phyloP scores from a whole-genome alignment of 1,140 invertebrate genomes.

The Camponotus vicinus region DNA sequence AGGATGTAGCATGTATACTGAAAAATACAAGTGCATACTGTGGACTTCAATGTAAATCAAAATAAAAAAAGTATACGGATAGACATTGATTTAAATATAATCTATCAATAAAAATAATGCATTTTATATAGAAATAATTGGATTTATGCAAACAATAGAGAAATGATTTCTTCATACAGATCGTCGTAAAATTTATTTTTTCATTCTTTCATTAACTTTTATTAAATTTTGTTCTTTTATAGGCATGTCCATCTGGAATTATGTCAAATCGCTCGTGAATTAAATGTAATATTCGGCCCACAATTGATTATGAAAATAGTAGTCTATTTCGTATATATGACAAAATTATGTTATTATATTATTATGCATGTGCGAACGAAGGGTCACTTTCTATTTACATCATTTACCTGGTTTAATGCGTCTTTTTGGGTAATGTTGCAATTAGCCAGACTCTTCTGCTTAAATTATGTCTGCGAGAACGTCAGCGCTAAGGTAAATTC shows the following conservation, averaged over 20 bases:
- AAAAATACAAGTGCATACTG: constrained; percentile 1
- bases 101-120: background rate
- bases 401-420: background rate
- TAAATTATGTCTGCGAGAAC: constrained; percentile 15
- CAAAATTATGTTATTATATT: background rate
- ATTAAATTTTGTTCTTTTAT: background rate
- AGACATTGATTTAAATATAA: background rate
- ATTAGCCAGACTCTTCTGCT: background rate
- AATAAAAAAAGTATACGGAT: background rate
- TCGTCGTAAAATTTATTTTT: background rate
- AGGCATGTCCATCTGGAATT: constrained; percentile 52
- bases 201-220: background rate
- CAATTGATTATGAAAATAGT: background rate
- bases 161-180: background rate
- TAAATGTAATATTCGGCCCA: constrained; percentile 3
- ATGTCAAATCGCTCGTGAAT: constrained; percentile 13
- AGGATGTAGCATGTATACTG: background rate
- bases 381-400: background rate
- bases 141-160: background rate
- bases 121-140: background rate
- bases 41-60: constrained; percentile 42
- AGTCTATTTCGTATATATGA: background rate
- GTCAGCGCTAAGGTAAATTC: constrained; percentile 15
- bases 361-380: background rate
- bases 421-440: background rate